phyloP scores from a whole-genome alignment of 2,888 invertebrate species.

The Nowickia ferox region DNA sequence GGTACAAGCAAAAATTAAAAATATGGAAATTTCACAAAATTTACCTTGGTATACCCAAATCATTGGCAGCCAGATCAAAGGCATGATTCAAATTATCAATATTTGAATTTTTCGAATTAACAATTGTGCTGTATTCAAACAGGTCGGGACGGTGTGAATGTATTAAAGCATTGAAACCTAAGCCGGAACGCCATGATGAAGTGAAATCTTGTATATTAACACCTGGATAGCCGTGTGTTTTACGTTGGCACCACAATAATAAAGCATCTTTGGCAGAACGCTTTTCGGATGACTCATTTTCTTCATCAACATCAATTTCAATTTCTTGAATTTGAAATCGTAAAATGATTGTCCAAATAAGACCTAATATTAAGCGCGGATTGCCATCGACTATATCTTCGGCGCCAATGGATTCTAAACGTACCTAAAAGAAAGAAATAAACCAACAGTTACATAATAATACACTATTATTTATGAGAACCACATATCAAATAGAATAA shows the following conservation, averaged over 20 bases:
- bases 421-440: conserved; percentile 86
- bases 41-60: conserved; percentile 93
- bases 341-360: conserved; percentile 99
- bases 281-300: conserved; percentile 98
- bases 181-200: conserved; percentile 97
- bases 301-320: conserved; percentile 98
- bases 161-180: conserved; percentile 99
- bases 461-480: too few relatives aligned
- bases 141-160: conserved; percentile 98
- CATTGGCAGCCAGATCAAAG: conserved; percentile 96
- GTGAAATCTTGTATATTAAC: conserved; percentile 95
- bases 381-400: conserved; percentile 99
- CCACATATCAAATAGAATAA: too few relatives aligned
- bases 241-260: conserved; percentile 98
- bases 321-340: conserved; percentile 99
- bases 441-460: background rate
- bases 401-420: conserved; percentile 98
- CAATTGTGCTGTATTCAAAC: conserved; percentile 92
- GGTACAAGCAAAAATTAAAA: background rate
- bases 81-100: conserved; percentile 99
- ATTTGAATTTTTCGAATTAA: conserved; percentile 88
- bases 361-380: conserved; percentile 96
- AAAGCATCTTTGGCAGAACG: conserved; percentile 99
- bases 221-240: conserved; percentile 96
- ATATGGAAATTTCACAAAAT: background rate